Evolutionary conservation across 2,888 invertebrate species (phyloP), one percentile per base, ranked within the genome.

Genomic region (Biston betularia): DNA sequence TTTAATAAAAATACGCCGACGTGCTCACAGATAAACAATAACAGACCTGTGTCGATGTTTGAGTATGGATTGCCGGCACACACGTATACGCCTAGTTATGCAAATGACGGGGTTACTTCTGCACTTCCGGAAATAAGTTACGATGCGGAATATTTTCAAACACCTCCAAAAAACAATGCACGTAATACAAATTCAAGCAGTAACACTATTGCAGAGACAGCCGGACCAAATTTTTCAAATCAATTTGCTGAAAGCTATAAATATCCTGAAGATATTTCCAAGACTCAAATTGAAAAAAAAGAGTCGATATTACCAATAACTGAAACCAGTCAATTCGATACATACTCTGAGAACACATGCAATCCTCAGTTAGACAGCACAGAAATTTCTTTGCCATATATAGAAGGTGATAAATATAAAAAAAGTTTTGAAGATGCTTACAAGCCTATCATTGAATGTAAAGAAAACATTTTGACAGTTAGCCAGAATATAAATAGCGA

Each of bases 81-180:
- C 65, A 79, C 72, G 67, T 62, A 67, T 35, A 75, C 77, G 57
- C 55, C 72, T 54, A 85, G 70, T 75, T 87, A 88, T 71, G 85
- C 76, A 64, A 85, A 79, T 62, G 78, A 81, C 71, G 79, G 74
- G 15, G 73, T 72, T 69, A 80, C 76, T 24, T 68, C 82, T 54
- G 62, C 71, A 24, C 73, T 88, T 44, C 86, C 89, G 54, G 85
- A 89, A 80, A 88, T 85, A 40, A 80, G 85, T 72, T 87, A 85
- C 65, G 89, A 89, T 52, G 86, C 84, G 24, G 85, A 89, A 75
- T 86, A 85, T 74, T 86, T 81, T 55, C 79, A 77, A 74, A 71
- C 76, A 9, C 77, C 81, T 46, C 78, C 82, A 45, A 79, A 72
- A 54, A 65, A 68, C 62, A 74, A 65, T 65, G 55, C 66, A n/a